phyloP scores from a whole-genome alignment of 2,797 vertebrate genomes.

The Anabas testudineus region DNA sequence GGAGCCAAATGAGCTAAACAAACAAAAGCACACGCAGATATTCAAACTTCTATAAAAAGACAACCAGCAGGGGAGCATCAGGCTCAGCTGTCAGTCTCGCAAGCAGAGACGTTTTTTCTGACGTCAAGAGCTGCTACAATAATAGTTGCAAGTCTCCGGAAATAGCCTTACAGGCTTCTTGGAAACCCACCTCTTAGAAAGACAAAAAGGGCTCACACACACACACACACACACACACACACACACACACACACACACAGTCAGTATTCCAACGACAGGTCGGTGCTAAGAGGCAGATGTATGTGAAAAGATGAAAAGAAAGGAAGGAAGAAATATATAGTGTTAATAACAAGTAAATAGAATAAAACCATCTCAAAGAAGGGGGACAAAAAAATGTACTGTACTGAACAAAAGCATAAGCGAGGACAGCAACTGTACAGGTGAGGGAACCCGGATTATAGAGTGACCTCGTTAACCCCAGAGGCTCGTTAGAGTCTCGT shows the following conservation, averaged over 20 bases:
- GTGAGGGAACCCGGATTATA: slow-evolving; percentile 67
- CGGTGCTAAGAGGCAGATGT: slow-evolving; percentile 24
- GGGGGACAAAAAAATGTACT: slow-evolving; percentile 19
- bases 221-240: too few relatives aligned
- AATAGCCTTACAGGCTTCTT: slow-evolving; percentile 42
- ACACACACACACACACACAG: too few relatives aligned
- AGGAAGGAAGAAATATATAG: slow-evolving; percentile 20
- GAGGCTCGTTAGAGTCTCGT: slow-evolving; percentile 76
- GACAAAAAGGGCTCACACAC: slow-evolving; percentile 14
- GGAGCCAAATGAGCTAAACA: not conserved
- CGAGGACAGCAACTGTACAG: slow-evolving; percentile 48
- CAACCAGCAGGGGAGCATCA: slow-evolving; percentile 2
- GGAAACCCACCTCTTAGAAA: slow-evolving; percentile 28
- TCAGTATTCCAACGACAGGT: slow-evolving; percentile 38
- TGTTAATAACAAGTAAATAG: slow-evolving; percentile 28
- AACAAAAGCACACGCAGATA: slow-evolving; percentile 7
- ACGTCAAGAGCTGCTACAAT: slow-evolving; percentile 18
- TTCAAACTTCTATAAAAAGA: not conserved
- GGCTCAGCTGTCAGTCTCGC: slow-evolving; percentile 18
- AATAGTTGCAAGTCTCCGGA: slow-evolving; percentile 36
- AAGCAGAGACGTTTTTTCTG: slow-evolving; percentile 27
- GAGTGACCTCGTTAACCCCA: slow-evolving; percentile 75
- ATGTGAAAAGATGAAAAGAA: slow-evolving; percentile 36
- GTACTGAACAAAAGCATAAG: slow-evolving; percentile 3
- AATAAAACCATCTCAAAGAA: not conserved